Conservation (phyloP, 2,888 invertebrate genomes). For the Eupsilia transversa region DNA sequence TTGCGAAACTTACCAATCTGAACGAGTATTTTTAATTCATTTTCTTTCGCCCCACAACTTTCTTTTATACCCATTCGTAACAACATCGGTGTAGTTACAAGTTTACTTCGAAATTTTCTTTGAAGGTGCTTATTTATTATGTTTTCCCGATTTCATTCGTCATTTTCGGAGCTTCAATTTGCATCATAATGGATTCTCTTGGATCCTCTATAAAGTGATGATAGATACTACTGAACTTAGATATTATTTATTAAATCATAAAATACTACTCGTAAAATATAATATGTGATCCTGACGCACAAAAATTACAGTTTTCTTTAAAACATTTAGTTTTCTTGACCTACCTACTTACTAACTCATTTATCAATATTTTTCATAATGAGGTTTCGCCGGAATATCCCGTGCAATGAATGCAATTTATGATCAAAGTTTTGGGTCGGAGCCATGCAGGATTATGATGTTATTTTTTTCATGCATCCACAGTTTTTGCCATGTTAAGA, state of each 20-base stretch:
- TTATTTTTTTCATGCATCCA: slow-evolving; percentile 37
- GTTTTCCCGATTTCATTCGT: slow-evolving; percentile 26
- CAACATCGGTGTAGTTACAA: slow-evolving; percentile 60
- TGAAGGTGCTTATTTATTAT: slow-evolving; percentile 49
- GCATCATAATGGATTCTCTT: slow-evolving; percentile 3
- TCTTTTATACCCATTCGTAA: slow-evolving; percentile 64
- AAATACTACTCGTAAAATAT: background rate
- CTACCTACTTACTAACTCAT: background rate
- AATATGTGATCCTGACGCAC: background rate
- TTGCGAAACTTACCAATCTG: slow-evolving; percentile 77
- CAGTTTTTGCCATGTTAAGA: slow-evolving; percentile 38
- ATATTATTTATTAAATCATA: background rate
- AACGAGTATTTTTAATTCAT: slow-evolving; percentile 75
- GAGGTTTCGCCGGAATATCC: slow-evolving; percentile 1
- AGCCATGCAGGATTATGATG: slow-evolving; percentile 17
- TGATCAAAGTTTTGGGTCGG: slow-evolving; percentile 27
- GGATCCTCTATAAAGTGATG: slow-evolving; percentile 2
- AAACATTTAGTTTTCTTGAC: background rate
- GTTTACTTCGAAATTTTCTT: slow-evolving; percentile 52
- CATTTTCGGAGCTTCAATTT: slow-evolving; percentile 35
- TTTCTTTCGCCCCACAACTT: slow-evolving; percentile 68
- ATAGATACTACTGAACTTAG: background rate
- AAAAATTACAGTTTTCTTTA: too few relatives aligned
- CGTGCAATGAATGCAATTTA: slow-evolving; percentile 19
- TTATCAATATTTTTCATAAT: background rate